Conservation (phyloP, 2,888 invertebrate genomes). For the Mechanitis mazaeus region DNA sequence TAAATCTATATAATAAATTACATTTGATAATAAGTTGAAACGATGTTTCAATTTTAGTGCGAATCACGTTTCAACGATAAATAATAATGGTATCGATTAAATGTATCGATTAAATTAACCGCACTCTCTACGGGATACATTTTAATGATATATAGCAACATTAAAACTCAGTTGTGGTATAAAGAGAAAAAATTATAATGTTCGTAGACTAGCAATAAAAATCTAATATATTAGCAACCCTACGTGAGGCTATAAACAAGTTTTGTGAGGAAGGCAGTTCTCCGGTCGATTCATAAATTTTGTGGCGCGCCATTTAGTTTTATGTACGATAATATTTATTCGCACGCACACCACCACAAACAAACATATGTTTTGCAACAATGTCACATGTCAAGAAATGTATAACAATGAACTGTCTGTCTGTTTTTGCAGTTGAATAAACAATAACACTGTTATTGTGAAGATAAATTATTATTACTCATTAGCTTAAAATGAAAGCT, state of each 20-base stretch:
- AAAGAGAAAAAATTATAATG: conserved; percentile 62
- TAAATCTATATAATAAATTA: conserved; percentile 30
- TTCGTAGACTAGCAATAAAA: conserved; percentile 55
- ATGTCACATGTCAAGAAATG: conserved; percentile 33
- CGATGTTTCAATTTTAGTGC: conserved; percentile 27
- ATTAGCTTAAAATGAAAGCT: conserved; percentile 39
- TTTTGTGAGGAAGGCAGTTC: conserved; percentile 73
- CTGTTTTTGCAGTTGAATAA: conserved; percentile 3
- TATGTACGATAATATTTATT: conserved; percentile 69
- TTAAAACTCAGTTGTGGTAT: conserved; percentile 60
- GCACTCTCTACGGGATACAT: conserved; percentile 55
- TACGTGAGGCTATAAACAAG: conserved; percentile 66
- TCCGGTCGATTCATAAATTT: conserved; percentile 71
- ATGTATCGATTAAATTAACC: conserved; percentile 60
- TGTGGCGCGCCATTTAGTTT: conserved; percentile 69
- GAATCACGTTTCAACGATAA: conserved; percentile 38
- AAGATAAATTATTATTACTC: conserved; percentile 33
- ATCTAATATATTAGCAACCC: conserved; percentile 65
- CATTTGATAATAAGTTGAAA: conserved; percentile 19
- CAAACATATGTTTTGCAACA: conserved; percentile 34
- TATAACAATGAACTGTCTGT: conserved; percentile 24
- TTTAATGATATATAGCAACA: conserved; percentile 57
- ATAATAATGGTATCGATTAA: conserved; percentile 59
- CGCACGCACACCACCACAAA: conserved; percentile 48
- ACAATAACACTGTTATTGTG: conserved; percentile 3